Evolutionary conservation across 1,140 invertebrate species (phyloP).

Genomic region (Centruroides vittatus): DNA sequence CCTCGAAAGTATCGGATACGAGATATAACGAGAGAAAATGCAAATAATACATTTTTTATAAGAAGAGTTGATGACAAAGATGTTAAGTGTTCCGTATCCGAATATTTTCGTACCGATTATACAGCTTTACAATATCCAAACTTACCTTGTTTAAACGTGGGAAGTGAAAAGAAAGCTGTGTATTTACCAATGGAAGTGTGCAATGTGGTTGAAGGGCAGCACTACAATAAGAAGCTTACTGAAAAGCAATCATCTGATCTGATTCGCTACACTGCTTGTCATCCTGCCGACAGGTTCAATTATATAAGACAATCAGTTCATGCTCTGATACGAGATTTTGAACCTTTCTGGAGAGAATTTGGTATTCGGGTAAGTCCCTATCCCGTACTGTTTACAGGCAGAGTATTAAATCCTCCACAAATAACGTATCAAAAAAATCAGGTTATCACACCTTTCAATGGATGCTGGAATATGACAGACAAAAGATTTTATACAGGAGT

Average conservation of each 20-base stretch:
- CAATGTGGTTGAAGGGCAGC: slow-evolving; percentile 21
- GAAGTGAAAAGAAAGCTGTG: no score
- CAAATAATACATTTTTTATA: not conserved
- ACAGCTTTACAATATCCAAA: no score
- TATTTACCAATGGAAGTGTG: no score
- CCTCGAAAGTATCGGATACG: no score
- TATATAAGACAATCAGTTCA: not conserved
- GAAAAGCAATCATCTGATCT: slow-evolving; percentile 8
- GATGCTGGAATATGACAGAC: slow-evolving; percentile 7
- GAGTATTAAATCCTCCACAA: not conserved
- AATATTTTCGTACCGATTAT: no score
- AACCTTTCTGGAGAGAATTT: slow-evolving; percentile 21
- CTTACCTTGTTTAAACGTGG: no score
- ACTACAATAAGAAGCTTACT: slow-evolving; percentile 11
- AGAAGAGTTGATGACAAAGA: no score
- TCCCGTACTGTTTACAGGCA: not conserved
- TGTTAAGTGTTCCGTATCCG: no score
- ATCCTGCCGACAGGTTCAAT: slow-evolving; percentile 20
- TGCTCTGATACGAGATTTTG: not conserved
- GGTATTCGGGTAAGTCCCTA: slow-evolving; percentile 9
- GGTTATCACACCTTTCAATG: slow-evolving; percentile 1
- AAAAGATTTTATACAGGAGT: not conserved
- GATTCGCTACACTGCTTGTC: slow-evolving; percentile 20
- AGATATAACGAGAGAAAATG: no score
- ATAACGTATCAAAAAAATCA: not conserved